Conservation (phyloP, 2,797 vertebrate genomes). For the Myotis planiceps region DNA sequence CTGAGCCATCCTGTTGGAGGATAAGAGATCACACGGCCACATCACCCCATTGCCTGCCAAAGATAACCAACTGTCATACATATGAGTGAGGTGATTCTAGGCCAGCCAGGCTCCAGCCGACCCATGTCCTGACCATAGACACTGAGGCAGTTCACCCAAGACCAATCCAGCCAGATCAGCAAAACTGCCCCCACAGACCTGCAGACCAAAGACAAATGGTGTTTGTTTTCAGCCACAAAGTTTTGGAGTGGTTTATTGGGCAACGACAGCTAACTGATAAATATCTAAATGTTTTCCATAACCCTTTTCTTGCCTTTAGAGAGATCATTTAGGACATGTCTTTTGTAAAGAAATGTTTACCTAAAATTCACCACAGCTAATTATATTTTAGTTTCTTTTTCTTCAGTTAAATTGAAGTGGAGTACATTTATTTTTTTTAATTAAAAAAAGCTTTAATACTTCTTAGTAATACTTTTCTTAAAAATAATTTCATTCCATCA, state of each 20-base stretch:
- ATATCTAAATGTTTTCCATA: not conserved
- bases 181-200: not conserved
- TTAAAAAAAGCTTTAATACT: not conserved
- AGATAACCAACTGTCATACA: not conserved
- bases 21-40: not conserved
- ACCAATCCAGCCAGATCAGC: not conserved
- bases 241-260: not conserved
- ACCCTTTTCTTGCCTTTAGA: not conserved
- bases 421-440: not conserved
- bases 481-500: not conserved
- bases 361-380: not conserved
- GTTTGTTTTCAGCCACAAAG: not conserved
- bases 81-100: not conserved
- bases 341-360: not conserved
- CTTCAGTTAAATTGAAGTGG: not conserved
- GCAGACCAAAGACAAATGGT: not conserved
- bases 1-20: not conserved
- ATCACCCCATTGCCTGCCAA: not conserved
- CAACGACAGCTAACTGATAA: not conserved
- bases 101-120: not conserved
- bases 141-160: not conserved
- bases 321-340: not conserved
- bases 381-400: slow-evolving; percentile 3
- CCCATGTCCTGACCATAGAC: not conserved
- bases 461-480: not conserved